phyloP scores from a whole-genome alignment of 2,113 vertebrate genomes.

The Lamprologus speciosus region DNA sequence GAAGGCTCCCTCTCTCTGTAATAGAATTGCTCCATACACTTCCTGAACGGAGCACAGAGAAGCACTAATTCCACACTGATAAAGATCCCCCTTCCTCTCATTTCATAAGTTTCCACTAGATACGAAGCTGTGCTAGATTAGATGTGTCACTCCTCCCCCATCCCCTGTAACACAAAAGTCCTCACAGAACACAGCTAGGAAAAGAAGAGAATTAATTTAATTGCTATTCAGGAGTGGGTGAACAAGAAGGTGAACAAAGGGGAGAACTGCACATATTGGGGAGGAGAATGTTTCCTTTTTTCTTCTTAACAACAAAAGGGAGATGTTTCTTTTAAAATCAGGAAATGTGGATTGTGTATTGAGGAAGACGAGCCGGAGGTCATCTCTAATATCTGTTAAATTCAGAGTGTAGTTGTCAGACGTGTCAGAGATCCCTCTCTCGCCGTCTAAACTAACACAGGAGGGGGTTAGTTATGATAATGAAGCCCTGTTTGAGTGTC shows the following conservation, averaged over 20 bases:
- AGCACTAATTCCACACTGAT: conserved; percentile 93
- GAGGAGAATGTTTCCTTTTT: conserved; percentile 23
- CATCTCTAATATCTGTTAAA: conserved; percentile 79
- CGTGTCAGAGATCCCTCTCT: conserved; percentile 33
- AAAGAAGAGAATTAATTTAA: conserved; percentile 46
- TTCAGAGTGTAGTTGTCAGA: conserved; percentile 50
- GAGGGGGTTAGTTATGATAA: conserved; percentile 48
- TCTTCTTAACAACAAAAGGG: conserved; percentile 40
- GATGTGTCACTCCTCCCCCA: conserved; percentile 80
- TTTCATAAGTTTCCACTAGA: conserved; percentile 93
- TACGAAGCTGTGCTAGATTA: conserved; percentile 90
- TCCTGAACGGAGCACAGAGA: conserved; percentile 76
- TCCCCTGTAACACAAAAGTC: conserved; percentile 51
- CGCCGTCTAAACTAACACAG: conserved; percentile 30
- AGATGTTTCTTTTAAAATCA: conserved; percentile 14
- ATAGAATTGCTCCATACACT: conserved; percentile 90
- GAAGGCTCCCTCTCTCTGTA: conserved; percentile 71
- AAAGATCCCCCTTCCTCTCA: conserved; percentile 93
- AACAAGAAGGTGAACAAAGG: conserved; percentile 33
- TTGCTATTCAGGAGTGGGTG: conserved; percentile 53
- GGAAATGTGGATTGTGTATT: conserved; percentile 67
- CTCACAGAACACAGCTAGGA: conserved; percentile 8
- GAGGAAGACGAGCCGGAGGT: conserved; percentile 74
- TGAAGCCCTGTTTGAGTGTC: conserved; percentile 24
- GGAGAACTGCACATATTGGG: neutral